Base-by-base conservation (phyloP, 2,113 vertebrate genomes). In the Apistogramma diplotaenia region DNA sequence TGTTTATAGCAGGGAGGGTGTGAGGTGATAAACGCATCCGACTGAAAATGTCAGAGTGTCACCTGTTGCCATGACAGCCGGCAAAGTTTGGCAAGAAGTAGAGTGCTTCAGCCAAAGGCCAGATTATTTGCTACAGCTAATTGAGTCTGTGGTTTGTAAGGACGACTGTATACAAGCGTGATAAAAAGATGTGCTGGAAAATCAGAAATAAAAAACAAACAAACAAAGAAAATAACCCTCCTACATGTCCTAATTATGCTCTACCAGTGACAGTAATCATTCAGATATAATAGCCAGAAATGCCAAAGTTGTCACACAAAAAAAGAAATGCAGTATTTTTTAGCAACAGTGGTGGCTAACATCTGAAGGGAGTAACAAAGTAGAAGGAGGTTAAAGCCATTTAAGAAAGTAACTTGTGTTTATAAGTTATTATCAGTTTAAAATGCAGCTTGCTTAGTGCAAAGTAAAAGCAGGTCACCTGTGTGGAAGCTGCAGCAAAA, bases 1-100 rank as follows among this genome's bases (percentile, higher is more conserved):
- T 78, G 23, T 79, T 87, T 81, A 83, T 83, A 58, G 81, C 51
- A 35, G 78, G 35, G 85, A 89, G 86, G 55, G 81, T 78, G 84
- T 54, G 85, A 85, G 91, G 89, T 89, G 89, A 92, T 88, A 88
- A 92, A 94, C 72, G 80, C 88, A 74, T 67, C 78, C 82, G 60
- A 78, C 81, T 92, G 89, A 87, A 94, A 94, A 95, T 94, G 92
- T 94, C 89, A 92, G 75, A 57, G 89, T 92, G 90, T 91, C 89
- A 90, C 84, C 53, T 55, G 90, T 95, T 94, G 87, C 92, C 93
- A 92, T 94, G 93, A 92, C 92, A 93, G 91, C 92, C 84, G 61
- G 82, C 61, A 86, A 92, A 93, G 90, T 92, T 93, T 95, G 92
- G 93, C 93, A 86, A 83, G 60, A 75, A 77, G 65, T 76, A 11